Evolutionary conservation across 2,113 vertebrate species (phyloP), one percentile per base, ranked within the genome.

Genomic region (Carassius gibelio): DNA sequence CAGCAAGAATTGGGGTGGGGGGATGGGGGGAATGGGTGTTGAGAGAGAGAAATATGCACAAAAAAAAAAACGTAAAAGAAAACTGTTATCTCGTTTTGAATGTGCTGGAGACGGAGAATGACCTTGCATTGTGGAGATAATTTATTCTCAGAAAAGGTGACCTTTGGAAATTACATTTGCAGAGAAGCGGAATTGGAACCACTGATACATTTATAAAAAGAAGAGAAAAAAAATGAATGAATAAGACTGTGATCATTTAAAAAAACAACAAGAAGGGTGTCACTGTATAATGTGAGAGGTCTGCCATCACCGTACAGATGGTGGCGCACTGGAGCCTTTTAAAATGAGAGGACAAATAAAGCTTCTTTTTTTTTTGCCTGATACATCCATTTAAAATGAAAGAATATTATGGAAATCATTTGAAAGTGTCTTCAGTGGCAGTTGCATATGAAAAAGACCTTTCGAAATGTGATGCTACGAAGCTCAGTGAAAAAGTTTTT

Each of bases 111-210:
- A 86, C 26, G 79, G 76, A 88, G 64, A 87, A 88, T 84, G 69
- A 90, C 85, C 88, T 82, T 83, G 83, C 85, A 85, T 87, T 82
- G 85, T 88, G 86, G 89, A 89, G 66, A 86, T 87, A 91, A 91
- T 92, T 92, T 87, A 0, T 82, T 92, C 92, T 83, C 68, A 61
- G 78, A 86, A 77, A 90, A 90, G 42, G 68, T 90, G 90, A 88
- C 88, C 90, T 92, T 90, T 91, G 87, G 84, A 91, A 91, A 92
- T 93, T 86, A 82, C 88, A 92, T 94, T 91, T 90, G 90, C 89
- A 88, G 90, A 87, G 85, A 86, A 66, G 57, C 48, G 74, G 48
- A 78, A 84, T 80, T 69, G 84, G 81, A 87, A 88, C 82, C 69
- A 61, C 75, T 75, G 78, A 85, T 80, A 48, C 83, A 85, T 86